phyloP scores from a whole-genome alignment of 2,797 vertebrate genomes.

The Leuciscus waleckii region DNA sequence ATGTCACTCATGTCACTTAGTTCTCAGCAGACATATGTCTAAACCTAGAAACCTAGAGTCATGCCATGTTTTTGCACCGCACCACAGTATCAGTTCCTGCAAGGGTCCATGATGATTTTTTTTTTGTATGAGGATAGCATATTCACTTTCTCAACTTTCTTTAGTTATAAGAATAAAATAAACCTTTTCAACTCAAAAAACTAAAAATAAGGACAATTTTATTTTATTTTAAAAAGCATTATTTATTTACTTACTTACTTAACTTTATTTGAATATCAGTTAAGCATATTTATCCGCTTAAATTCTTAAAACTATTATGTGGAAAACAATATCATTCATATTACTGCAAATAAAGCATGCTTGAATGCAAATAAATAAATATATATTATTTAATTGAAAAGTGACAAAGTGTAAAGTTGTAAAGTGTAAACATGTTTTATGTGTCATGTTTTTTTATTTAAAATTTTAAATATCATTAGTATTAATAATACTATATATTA shows the following conservation, averaged over 20 bases:
- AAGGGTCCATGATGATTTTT: background rate
- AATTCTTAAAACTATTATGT: background rate
- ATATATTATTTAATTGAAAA: background rate
- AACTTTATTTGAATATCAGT: background rate
- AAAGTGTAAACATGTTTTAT: background rate
- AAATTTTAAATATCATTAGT: no score
- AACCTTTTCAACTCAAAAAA: no score
- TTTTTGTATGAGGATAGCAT: background rate
- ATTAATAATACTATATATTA: background rate
- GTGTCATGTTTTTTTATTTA: background rate
- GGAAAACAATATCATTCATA: background rate
- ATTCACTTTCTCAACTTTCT: background rate
- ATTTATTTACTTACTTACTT: background rate
- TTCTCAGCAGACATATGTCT: background rate
- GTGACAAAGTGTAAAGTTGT: background rate
- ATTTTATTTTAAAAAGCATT: no score
- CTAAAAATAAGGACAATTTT: accelerated
- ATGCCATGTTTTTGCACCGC: background rate
- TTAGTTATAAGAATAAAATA: background rate
- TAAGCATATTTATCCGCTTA: background rate
- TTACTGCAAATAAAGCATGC: background rate
- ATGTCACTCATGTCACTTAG: background rate
- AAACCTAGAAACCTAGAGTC: background rate
- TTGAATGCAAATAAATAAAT: background rate
- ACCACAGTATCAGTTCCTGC: conserved; percentile 30